Conservation (phyloP, 2,888 invertebrate genomes). For the Limulus polyphemus region DNA sequence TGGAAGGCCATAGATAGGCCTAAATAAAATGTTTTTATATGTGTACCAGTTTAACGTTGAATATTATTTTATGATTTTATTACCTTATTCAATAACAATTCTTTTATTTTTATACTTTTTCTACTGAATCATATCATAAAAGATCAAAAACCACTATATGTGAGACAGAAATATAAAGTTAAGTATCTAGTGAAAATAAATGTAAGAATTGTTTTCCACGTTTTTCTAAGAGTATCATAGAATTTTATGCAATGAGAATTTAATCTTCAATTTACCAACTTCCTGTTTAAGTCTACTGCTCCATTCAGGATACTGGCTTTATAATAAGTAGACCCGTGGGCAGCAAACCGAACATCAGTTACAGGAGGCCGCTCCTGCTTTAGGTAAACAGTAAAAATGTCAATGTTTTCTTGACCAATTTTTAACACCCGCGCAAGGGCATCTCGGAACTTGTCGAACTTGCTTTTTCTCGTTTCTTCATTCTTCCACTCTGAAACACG, state of each 20-base stretch:
- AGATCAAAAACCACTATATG: too few relatives aligned
- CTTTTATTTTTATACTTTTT: too few relatives aligned
- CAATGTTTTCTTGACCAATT: conserved; percentile 76
- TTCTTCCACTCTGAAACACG: conserved; percentile 79
- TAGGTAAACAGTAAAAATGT: conserved; percentile 89
- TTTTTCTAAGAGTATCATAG: too few relatives aligned
- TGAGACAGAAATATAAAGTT: too few relatives aligned
- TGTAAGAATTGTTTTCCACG: too few relatives aligned
- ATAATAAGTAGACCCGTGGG: conserved; percentile 90
- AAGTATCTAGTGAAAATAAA: too few relatives aligned
- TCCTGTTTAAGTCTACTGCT: conserved; percentile 79
- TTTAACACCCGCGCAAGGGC: conserved; percentile 70
- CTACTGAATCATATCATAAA: too few relatives aligned
- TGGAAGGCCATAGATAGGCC: too few relatives aligned
- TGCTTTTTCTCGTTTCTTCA: conserved; percentile 69
- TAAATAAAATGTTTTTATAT: too few relatives aligned
- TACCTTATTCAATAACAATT: too few relatives aligned
- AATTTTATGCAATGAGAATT: not conserved
- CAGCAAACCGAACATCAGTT: conserved; percentile 85
- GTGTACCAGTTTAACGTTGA: too few relatives aligned
- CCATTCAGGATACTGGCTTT: conserved; percentile 89
- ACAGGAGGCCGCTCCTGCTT: conserved; percentile 65
- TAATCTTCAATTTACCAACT: conserved; percentile 47
- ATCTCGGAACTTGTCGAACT: conserved; percentile 74
- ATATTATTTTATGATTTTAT: too few relatives aligned